These are phyloP conservation scores for Phaedon cochleariae DNA, from an alignment of 2,888 invertebrate genomes.

Conservation along the genomic window DNA sequence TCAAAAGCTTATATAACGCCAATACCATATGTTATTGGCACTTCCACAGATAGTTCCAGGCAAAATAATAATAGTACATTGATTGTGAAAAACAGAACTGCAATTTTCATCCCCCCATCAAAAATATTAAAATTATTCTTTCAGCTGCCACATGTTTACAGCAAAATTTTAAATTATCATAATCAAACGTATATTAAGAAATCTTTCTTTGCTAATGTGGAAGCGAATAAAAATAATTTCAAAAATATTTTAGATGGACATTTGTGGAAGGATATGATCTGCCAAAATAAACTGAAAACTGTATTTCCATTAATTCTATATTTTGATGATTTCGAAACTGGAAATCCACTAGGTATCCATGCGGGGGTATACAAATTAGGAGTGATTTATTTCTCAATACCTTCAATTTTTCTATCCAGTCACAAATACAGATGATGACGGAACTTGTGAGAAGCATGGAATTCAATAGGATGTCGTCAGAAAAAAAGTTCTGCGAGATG, in stretches of 20 bases:
- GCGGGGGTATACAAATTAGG: constrained; percentile 43
- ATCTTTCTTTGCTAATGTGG: not conserved
- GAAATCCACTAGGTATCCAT: constrained; percentile 33
- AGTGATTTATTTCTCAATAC: constrained; percentile 38
- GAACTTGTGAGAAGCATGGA: not conserved
- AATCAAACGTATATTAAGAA: constrained; percentile 7
- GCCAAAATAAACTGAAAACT: constrained; percentile 14
- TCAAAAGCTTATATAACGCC: constrained; percentile 6
- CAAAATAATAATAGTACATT: constrained; percentile 1
- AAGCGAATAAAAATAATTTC: not conserved
- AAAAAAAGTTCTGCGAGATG: not conserved
- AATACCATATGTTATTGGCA: constrained; percentile 11
- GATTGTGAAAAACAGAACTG: constrained; percentile 3
- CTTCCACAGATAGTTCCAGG: constrained; percentile 6
- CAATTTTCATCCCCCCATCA: not conserved
- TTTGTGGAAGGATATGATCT: constrained; percentile 13
- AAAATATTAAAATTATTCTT: too few relatives aligned
- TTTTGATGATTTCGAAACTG: constrained; percentile 37
- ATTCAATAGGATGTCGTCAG: not conserved
- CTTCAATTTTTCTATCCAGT: constrained; percentile 21
- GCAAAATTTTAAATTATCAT: not conserved
- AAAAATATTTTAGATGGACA: constrained; percentile 9
- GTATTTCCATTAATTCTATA: constrained; percentile 29
- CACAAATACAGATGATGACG: not conserved
- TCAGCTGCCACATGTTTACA: too few relatives aligned